phyloP scores from a whole-genome alignment of 2,113 vertebrate species.

The Fregata magnificens region DNA sequence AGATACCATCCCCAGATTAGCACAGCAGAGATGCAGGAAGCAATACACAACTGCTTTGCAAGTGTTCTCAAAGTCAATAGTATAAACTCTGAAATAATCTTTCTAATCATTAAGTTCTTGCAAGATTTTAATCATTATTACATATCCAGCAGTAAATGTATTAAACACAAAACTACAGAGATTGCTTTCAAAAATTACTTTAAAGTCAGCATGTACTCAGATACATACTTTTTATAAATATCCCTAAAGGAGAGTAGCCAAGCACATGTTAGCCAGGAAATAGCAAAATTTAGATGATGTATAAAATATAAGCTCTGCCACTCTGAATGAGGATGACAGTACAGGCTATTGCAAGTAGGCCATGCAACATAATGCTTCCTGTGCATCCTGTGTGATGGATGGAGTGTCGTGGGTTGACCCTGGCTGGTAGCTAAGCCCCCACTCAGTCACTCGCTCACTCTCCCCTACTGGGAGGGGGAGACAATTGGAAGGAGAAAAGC shows the following conservation, averaged over 20 bases:
- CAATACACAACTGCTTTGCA: neutral
- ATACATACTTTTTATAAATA: neutral
- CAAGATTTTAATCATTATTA: neutral
- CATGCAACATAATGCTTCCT: neutral
- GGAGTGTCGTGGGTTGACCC: neutral
- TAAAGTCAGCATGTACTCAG: neutral
- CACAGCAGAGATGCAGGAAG: neutral
- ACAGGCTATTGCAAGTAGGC: neutral
- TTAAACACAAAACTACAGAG: neutral
- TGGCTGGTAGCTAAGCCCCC: neutral
- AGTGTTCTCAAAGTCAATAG: neutral
- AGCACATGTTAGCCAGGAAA: neutral
- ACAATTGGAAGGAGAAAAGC: neutral
- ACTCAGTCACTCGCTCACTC: neutral
- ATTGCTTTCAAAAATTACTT: neutral
- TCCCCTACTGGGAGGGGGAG: fast-evolving
- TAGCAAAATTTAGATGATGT: neutral
- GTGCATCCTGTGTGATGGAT: neutral
- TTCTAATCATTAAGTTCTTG: neutral
- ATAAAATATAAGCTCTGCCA: neutral
- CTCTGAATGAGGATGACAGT: neutral
- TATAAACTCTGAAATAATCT: neutral
- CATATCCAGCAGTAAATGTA: neutral
- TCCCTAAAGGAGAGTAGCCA: neutral
- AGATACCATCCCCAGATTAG: neutral